These are phyloP conservation scores for Marmota monax DNA, from an alignment of 2,113 vertebrate genomes.

Conservation along the genomic window DNA sequence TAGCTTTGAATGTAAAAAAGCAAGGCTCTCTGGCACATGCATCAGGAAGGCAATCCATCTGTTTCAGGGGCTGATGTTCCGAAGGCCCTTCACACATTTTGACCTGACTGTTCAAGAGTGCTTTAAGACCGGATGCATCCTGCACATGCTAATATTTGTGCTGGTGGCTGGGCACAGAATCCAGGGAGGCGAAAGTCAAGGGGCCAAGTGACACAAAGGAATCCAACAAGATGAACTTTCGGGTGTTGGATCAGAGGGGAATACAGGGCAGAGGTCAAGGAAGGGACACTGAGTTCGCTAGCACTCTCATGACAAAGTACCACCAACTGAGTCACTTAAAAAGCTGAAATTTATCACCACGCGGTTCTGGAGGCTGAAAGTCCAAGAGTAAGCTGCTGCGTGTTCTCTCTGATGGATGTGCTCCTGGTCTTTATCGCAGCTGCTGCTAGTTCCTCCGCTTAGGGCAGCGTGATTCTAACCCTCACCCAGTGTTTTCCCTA, in stretches of 20 bases:
- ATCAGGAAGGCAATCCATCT: neutral
- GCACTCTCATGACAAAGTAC: neutral
- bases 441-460: neutral
- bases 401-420: too few relatives aligned
- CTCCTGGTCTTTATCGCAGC: too few relatives aligned
- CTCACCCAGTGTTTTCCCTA: neutral
- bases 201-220: neutral
- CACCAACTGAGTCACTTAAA: neutral
- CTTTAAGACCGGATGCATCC: neutral
- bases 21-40: neutral
- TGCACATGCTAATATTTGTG: neutral
- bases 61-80: neutral
- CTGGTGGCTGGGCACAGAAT: neutral
- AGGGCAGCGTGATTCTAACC: neutral
- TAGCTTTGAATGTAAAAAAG: neutral
- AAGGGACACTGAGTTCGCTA: neutral
- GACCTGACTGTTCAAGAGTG: neutral
- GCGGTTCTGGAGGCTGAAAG: too few relatives aligned
- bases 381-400: too few relatives aligned
- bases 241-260: too few relatives aligned
- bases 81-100: neutral
- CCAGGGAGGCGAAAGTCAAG: neutral
- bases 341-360: neutral
- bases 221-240: neutral
- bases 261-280: neutral